A percentile compares a stretch with the other conserved stretches of the same genome.
Conservation (phyloP, 2,113 vertebrate genomes). For the Syrmaticus mikado region DNA sequence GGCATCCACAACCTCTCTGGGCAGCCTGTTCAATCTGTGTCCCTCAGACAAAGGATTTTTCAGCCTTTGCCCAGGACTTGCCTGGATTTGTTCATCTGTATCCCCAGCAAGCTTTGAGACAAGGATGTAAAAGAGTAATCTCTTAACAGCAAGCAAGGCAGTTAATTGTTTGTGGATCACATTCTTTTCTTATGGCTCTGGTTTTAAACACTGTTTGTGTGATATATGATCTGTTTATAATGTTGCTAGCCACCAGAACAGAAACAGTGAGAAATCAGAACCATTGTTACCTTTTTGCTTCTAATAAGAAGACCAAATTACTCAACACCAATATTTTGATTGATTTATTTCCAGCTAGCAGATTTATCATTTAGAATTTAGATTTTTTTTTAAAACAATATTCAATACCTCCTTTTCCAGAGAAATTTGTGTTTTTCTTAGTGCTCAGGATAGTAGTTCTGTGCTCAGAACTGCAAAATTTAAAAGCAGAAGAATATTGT, state of each 20-base stretch:
- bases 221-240: background rate
- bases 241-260: background rate
- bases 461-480: background rate
- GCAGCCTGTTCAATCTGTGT: no score
- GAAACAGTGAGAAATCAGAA: background rate
- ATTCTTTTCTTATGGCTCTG: background rate
- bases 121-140: no score
- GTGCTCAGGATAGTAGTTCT: accelerated
- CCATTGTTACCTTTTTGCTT: background rate
- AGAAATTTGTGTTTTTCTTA: background rate
- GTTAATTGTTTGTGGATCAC: background rate
- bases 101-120: no score
- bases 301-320: background rate
- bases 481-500: background rate
- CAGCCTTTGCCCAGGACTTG: no score
- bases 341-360: background rate
- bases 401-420: background rate
- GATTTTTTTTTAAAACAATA: background rate
- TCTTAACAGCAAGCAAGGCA: no score
- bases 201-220: background rate
- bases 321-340: background rate
- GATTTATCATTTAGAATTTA: background rate
- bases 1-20: no score
- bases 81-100: no score
- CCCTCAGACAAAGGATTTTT: no score